Evolutionary conservation across 2,113 vertebrate species (phyloP).

Genomic region (Stigmatopora argus): DNA sequence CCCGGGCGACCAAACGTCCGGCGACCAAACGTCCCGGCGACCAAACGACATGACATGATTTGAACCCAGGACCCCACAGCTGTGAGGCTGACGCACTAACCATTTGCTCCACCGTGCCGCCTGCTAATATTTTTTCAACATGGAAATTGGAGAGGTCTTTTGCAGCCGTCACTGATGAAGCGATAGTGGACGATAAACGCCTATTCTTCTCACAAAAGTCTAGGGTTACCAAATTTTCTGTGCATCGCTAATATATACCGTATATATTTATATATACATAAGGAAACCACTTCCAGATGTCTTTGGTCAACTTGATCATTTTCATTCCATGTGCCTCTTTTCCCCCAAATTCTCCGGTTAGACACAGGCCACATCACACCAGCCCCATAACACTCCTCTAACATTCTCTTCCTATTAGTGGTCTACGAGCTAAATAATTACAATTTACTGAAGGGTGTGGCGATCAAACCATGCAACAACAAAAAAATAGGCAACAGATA

Average conservation of each 20-base stretch:
- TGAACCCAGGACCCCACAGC: too few relatives aligned
- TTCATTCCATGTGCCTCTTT: constrained; percentile 11
- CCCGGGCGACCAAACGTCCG: too few relatives aligned
- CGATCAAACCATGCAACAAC: constrained; percentile 15
- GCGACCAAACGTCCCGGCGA: too few relatives aligned
- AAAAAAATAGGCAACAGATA: background rate
- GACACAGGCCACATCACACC: constrained; percentile 27
- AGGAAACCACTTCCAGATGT: constrained; percentile 55
- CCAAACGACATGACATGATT: too few relatives aligned
- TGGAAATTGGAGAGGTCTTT: constrained; percentile 56
- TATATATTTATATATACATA: background rate
- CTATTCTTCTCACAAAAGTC: too few relatives aligned
- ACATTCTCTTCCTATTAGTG: constrained; percentile 25
- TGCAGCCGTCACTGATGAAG: constrained; percentile 20
- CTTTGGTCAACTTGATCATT: constrained; percentile 32
- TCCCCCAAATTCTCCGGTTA: constrained; percentile 1
- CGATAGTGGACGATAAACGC: constrained; percentile 16
- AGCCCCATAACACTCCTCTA: constrained; percentile 21
- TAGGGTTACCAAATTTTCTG: too few relatives aligned
- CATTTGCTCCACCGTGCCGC: too few relatives aligned
- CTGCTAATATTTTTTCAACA: constrained; percentile 61
- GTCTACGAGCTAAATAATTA: constrained; percentile 9
- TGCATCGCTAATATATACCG: background rate
- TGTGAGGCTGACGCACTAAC: too few relatives aligned
- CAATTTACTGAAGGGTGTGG: constrained; percentile 25